Conservation (phyloP, 92 coral and sea anemone genomes). For the Paragorgia papillata region DNA sequence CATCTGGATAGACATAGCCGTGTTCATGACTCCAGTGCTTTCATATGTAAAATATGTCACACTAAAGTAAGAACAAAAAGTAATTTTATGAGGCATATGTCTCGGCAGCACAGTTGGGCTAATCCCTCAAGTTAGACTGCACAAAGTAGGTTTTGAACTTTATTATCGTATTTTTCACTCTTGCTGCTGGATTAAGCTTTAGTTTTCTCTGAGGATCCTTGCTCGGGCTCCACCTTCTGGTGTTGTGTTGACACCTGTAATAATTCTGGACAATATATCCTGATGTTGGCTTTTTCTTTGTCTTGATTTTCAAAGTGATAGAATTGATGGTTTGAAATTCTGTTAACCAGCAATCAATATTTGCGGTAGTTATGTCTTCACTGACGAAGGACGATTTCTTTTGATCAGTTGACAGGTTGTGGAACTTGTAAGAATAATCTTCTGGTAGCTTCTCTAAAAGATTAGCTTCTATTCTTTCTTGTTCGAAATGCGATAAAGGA, state of each 20-base stretch:
- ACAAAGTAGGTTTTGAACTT: too few relatives aligned
- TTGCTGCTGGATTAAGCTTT: slow-evolving; percentile 52
- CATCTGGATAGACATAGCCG: too few relatives aligned
- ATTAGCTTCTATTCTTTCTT: too few relatives aligned
- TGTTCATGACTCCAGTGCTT: too few relatives aligned
- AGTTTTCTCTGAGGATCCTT: slow-evolving; percentile 51
- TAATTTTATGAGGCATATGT: too few relatives aligned
- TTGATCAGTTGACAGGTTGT: slow-evolving; percentile 24
- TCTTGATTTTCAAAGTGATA: slow-evolving; percentile 47
- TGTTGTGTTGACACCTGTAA: slow-evolving; percentile 50
- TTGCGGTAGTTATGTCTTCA: slow-evolving; percentile 47
- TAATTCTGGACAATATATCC: slow-evolving; percentile 47
- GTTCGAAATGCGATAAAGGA: too few relatives aligned
- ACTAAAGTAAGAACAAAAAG: too few relatives aligned
- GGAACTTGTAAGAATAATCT: slow-evolving; percentile 33
- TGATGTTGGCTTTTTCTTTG: slow-evolving; percentile 48
- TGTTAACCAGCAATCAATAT: slow-evolving; percentile 41
- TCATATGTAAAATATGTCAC: too few relatives aligned
- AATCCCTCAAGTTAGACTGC: too few relatives aligned
- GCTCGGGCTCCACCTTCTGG: slow-evolving; percentile 45
- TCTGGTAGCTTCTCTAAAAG: slow-evolving; percentile 19
- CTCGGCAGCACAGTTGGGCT: too few relatives aligned
- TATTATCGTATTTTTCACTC: slow-evolving; percentile 61
- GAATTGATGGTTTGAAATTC: slow-evolving; percentile 55
- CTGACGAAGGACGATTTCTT: slow-evolving; percentile 35